Conservation (phyloP, 2,113 vertebrate genomes). For the Lipophrys pholis region DNA sequence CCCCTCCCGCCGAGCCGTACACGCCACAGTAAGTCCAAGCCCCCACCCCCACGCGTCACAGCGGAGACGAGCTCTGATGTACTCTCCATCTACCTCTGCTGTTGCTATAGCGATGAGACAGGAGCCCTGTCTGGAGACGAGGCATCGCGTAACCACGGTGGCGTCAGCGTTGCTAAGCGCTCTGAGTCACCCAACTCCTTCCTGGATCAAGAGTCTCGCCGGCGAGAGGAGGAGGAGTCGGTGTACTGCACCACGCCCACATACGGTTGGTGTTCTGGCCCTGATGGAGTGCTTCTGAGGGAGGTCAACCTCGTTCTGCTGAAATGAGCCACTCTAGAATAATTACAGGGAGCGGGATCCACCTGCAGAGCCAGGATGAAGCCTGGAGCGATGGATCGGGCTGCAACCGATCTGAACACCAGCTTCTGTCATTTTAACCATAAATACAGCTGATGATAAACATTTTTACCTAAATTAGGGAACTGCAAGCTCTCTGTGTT, state of each 20-base stretch:
- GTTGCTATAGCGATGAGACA: constrained; percentile 90
- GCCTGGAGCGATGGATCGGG: background rate
- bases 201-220: constrained; percentile 96
- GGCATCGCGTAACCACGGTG: constrained; percentile 87
- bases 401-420: too few species aligned
- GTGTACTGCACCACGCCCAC: constrained; percentile 96
- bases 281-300: constrained; percentile 5
- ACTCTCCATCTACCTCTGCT: constrained; percentile 35
- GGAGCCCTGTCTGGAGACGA: constrained; percentile 91
- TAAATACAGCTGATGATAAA: too few species aligned
- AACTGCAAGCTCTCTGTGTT: too few species aligned
- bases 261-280: constrained; percentile 84
- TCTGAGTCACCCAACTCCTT: constrained; percentile 98
- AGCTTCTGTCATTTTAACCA: too few species aligned
- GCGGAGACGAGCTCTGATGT: background rate
- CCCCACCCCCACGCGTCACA: background rate
- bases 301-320: constrained; percentile 18
- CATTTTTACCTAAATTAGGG: too few species aligned
- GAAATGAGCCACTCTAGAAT: constrained; percentile 23
- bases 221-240: constrained; percentile 94
- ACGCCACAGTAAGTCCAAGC: constrained; percentile 87
- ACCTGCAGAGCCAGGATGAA: background rate
- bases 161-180: constrained; percentile 89
- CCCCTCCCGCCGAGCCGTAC: constrained; percentile 95
- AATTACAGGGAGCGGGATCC: background rate